Conservation (phyloP, 2,797 vertebrate species). For the Argentina silus region DNA sequence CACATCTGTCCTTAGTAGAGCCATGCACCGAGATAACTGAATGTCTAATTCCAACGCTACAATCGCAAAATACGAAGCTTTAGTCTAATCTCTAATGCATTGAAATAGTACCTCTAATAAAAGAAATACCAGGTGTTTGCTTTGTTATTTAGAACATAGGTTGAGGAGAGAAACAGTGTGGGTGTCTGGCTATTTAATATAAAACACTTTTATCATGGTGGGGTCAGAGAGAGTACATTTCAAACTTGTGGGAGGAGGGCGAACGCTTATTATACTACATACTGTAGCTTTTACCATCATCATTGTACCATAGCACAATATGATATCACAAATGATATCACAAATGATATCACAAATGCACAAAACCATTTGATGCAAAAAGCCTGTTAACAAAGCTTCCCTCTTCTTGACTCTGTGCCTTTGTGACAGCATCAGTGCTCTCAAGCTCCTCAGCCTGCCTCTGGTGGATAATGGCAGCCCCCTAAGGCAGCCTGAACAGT, state of each 20-base stretch:
- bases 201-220: background rate
- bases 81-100: too few relatives aligned
- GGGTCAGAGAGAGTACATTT: background rate
- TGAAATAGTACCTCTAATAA: background rate
- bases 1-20: background rate
- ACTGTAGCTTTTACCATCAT: background rate
- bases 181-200: background rate
- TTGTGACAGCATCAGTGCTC: slow-evolving; percentile 10
- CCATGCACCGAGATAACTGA: background rate
- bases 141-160: background rate
- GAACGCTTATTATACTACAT: background rate
- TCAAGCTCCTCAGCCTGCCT: background rate
- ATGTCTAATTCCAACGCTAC: background rate
- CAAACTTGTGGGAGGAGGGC: background rate
- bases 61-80: too few relatives aligned
- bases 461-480: slow-evolving; percentile 9
- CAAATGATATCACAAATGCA: background rate
- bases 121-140: background rate
- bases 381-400: background rate
- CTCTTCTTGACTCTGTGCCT: slow-evolving; percentile 4
- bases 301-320: background rate
- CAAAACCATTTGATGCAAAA: background rate
- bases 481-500: slow-evolving; percentile 11
- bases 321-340: background rate
- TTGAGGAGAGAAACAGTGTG: background rate